Conservation (phyloP, 2,888 invertebrate genomes). For the Cerastis leucographa region DNA sequence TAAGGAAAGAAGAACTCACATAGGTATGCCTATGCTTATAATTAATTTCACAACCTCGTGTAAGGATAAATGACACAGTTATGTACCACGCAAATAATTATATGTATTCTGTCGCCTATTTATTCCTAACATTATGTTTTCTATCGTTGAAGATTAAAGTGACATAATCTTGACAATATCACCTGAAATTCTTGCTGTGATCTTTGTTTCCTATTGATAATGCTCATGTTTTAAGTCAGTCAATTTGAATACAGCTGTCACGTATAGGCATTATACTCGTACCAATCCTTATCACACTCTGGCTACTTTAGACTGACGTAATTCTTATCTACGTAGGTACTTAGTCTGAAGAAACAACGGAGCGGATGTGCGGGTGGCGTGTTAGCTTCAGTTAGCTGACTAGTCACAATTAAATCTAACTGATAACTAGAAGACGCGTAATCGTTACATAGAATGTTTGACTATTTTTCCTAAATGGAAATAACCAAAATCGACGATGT, state of each 20-base stretch:
- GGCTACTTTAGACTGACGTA: constrained; percentile 28
- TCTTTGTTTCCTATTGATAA: constrained; percentile 32
- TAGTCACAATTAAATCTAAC: constrained; percentile 32
- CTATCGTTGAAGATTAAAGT: constrained; percentile 22
- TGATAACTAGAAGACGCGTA: constrained; percentile 23
- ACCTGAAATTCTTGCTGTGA: constrained; percentile 1
- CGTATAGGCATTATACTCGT: constrained; percentile 19
- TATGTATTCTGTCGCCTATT: constrained; percentile 10
- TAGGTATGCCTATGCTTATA: not conserved
- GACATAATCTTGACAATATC: constrained; percentile 14
- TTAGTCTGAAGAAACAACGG: constrained; percentile 43
- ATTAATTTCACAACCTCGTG: constrained; percentile 27
- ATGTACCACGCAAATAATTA: constrained; percentile 6
- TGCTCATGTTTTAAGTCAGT: constrained; percentile 20
- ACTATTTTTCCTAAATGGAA: constrained; percentile 8
- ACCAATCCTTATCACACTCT: constrained; percentile 41
- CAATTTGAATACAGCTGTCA: constrained; percentile 38
- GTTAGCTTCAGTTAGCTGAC: constrained; percentile 47
- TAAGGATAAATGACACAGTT: constrained; percentile 29
- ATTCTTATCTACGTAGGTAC: constrained; percentile 54
- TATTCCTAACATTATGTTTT: constrained; percentile 16
- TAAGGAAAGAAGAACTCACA: not conserved
- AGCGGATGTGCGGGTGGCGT: constrained; percentile 47
- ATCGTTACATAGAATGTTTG: constrained; percentile 22
- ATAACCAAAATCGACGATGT: constrained; percentile 13